Evolutionary conservation across 2,113 vertebrate genomes (phyloP), one percentile per base, ranked within the genome.

Genomic region (Amazona guildingii): DNA sequence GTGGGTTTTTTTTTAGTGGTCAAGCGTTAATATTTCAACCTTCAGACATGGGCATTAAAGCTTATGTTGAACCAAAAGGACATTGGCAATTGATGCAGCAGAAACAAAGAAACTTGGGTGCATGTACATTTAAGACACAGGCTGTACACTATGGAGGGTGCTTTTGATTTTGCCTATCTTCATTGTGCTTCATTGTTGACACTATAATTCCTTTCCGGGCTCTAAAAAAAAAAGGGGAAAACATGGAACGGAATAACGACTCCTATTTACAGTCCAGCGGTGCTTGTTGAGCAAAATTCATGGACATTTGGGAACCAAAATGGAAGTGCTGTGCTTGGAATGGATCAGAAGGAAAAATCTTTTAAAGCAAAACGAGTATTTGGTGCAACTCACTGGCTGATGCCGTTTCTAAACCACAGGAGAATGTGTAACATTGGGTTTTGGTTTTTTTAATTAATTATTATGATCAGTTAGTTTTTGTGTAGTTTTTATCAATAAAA

Each of bases 401-500:
- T 78, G 95, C 91, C 95, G 94, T 96, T 98, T 97, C 97, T 97
- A 96, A 97, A 94, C 84, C 78, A 97, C 85, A 92, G 95, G 80
- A 97, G 94, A 85, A 96, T 96, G 95, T 98, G 92, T 97, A 97
- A 97, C 78, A 48, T 96, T 97, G 92, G 55, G 78, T 69, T 95
- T 97, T 62, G 52, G 25, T 88, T 92, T 98, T 98, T 98, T 96
- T 97, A 97, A 97, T 97, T 96, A 97, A 98, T 98, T 97, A 98
- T 97, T 91, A 94, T 95, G 97, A 97, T 96, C 95, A 97, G 96
- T 98, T 98, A 97, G 94, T 72, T 98, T 98, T 98, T 98, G 98
- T 98, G 98, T 98, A 98, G 97, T 98, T 98, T 98, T 98, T 98
- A 98, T 98, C 98, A 98, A 98, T 98, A 98, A 98, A 98, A 98